A percentile compares a stretch with the other conserved stretches of the same genome.
These are phyloP conservation scores for western clawed frog (Xenopus tropicalis) DNA, from an alignment of 2,113 vertebrate genomes.

Conservation along the genomic window DNA sequence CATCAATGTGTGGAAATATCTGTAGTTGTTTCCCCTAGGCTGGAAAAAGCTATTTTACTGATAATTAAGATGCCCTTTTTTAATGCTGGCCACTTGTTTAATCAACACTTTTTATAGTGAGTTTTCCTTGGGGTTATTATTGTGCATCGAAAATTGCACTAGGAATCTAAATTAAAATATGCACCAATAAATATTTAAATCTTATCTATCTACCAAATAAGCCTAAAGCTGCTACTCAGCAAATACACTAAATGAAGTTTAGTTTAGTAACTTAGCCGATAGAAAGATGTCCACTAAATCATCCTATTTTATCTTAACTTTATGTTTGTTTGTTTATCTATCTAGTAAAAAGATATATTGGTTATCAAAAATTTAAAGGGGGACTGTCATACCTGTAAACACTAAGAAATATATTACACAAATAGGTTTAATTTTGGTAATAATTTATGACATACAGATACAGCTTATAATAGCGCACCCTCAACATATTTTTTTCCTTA, in stretches of 20 bases:
- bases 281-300: too few species aligned
- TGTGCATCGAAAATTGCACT: conserved; percentile 22
- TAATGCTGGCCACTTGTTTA: conserved; percentile 46
- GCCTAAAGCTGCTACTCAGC: conserved; percentile 24
- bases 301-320: too few species aligned
- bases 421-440: too few species aligned
- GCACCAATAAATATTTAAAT: conserved; percentile 39
- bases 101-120: conserved; percentile 37
- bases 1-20: conserved; percentile 42
- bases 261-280: neutral
- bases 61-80: conserved; percentile 47
- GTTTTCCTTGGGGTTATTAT: conserved; percentile 38
- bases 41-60: conserved; percentile 46
- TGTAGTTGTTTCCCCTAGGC: conserved; percentile 46
- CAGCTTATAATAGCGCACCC: too few species aligned
- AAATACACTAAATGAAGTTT: neutral
- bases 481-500: too few species aligned
- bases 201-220: conserved; percentile 15
- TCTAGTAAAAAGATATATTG: too few species aligned
- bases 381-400: too few species aligned
- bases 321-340: too few species aligned
- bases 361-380: too few species aligned
- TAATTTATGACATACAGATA: too few species aligned
- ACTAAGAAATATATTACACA: too few species aligned
- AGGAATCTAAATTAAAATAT: conserved; percentile 46